These are phyloP conservation scores for Sorex maritimensis DNA, from an alignment of 2,797 vertebrate species.

Conservation along the genomic window DNA sequence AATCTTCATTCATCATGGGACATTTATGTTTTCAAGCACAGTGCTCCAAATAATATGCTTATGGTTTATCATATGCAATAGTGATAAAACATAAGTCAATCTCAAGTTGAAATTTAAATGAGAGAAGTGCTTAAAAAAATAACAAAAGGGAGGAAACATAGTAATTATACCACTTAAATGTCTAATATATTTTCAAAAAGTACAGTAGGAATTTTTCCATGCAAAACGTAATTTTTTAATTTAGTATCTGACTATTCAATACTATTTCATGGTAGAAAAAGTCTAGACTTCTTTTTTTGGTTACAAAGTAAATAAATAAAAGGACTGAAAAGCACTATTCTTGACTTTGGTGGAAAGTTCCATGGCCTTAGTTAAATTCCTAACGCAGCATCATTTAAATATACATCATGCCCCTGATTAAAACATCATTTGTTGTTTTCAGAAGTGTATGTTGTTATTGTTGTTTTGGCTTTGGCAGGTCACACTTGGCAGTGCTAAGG, in stretches of 20 bases:
- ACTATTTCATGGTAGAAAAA: constrained; percentile 52
- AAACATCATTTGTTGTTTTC: not conserved
- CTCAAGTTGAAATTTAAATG: constrained; percentile 34
- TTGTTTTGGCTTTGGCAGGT: no score
- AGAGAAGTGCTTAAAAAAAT: constrained; percentile 2
- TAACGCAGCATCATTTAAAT: not conserved
- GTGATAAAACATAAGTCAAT: not conserved
- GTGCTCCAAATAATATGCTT: not conserved
- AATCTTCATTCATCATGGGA: not conserved
- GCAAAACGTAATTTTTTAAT: constrained; percentile 30
- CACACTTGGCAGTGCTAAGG: no score
- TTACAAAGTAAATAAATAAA: constrained; percentile 43
- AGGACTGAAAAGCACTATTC: not conserved
- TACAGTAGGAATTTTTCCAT: not conserved
- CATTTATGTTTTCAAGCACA: not conserved
- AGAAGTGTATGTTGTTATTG: not conserved
- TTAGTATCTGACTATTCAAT: not conserved
- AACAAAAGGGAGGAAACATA: not conserved
- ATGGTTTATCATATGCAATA: no score
- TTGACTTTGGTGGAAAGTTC: not conserved
- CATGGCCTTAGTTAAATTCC: not conserved
- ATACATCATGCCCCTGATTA: not conserved
- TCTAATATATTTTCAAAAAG: not conserved
- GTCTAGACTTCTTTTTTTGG: not conserved
- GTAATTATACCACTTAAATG: not conserved